phyloP scores from a whole-genome alignment of 2,113 vertebrate genomes.

The Leucopsar rothschildi region DNA sequence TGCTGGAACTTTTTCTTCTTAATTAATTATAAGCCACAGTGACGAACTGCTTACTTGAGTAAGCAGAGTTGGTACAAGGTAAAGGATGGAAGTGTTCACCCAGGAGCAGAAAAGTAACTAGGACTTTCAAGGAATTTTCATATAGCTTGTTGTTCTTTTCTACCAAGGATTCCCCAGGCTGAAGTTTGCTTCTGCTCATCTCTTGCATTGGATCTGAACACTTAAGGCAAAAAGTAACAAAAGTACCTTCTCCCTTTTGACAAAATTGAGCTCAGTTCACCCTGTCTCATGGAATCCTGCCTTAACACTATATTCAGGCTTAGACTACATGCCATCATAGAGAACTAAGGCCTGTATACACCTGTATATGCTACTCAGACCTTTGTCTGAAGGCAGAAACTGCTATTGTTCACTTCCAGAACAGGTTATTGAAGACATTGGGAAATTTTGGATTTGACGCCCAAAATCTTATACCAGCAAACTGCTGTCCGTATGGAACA shows the following conservation, averaged over 20 bases:
- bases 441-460: background rate
- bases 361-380: background rate
- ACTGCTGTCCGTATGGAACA: background rate
- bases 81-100: background rate
- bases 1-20: background rate
- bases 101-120: background rate
- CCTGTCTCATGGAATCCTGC: background rate
- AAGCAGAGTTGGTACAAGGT: background rate
- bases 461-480: background rate
- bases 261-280: background rate
- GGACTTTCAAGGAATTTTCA: background rate
- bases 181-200: background rate
- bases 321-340: background rate
- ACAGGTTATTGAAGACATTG: background rate
- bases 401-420: background rate
- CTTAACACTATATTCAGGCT: background rate
- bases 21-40: background rate
- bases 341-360: background rate
- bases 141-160: background rate
- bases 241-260: background rate
- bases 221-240: background rate
- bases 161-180: fast-evolving
- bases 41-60: background rate
- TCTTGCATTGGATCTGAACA: background rate
- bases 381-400: background rate